Evolutionary conservation across 2,888 invertebrate genomes (phyloP).

Genomic region (Dermolepida albohirtum): DNA sequence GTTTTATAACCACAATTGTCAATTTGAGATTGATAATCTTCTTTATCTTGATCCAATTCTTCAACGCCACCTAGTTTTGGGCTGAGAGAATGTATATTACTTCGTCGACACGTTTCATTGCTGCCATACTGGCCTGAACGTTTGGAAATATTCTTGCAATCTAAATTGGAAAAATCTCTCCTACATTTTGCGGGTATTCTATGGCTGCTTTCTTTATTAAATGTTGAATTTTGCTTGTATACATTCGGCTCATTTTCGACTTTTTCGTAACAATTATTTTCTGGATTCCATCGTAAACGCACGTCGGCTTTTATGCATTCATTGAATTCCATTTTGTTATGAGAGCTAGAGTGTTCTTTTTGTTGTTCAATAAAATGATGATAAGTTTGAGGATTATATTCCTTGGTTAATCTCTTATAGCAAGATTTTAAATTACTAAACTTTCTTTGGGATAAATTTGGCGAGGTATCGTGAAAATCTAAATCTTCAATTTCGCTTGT

Average conservation of each 20-base stretch:
- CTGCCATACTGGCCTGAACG: too few relatives aligned
- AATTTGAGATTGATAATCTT: too few relatives aligned
- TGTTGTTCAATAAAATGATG: slow-evolving; percentile 1
- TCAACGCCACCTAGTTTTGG: too few relatives aligned
- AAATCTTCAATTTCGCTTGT: slow-evolving; percentile 19
- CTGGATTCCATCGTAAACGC: slow-evolving; percentile 18
- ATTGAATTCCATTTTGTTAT: not conserved
- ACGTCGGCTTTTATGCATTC: not conserved
- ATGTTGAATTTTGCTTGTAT: not conserved
- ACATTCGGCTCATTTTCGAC: not conserved
- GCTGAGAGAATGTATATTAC: too few relatives aligned
- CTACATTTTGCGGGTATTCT: too few relatives aligned
- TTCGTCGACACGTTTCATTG: too few relatives aligned
- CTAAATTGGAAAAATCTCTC: too few relatives aligned
- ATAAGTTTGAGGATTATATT: not conserved
- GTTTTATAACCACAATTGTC: too few relatives aligned
- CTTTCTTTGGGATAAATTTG: not conserved
- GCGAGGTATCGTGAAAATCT: not conserved
- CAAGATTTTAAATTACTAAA: not conserved
- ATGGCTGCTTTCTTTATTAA: not conserved
- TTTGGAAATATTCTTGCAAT: too few relatives aligned
- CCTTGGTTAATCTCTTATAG: not conserved
- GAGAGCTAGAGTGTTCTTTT: not conserved
- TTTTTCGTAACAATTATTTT: slow-evolving; percentile 13
- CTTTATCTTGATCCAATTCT: too few relatives aligned